phyloP scores from a whole-genome alignment of 2,888 invertebrate genomes.

The Drosophila birchii region DNA sequence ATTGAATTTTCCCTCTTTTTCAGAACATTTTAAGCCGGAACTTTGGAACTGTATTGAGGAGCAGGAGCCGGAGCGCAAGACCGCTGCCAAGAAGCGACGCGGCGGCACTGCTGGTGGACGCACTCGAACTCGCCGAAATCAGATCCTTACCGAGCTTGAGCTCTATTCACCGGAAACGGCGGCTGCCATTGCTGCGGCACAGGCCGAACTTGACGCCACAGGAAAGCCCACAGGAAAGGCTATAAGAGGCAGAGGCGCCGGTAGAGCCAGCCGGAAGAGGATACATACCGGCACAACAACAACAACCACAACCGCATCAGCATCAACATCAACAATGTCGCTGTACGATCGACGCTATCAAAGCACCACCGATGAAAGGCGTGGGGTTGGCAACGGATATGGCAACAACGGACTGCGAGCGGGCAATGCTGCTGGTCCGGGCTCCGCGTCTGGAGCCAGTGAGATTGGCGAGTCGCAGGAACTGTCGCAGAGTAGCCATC shows the following conservation, averaged over 20 bases:
- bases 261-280: constrained; percentile 55
- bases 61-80: constrained; percentile 52
- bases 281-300: constrained; percentile 28
- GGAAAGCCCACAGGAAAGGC: constrained; percentile 42
- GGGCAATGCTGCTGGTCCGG: constrained; percentile 32
- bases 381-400: constrained; percentile 81
- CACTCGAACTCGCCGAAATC: constrained; percentile 52
- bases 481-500: constrained; percentile 57
- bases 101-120: constrained; percentile 38
- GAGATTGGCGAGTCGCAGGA: constrained; percentile 66
- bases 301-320: neutral
- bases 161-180: constrained; percentile 60
- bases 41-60: constrained; percentile 65
- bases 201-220: constrained; percentile 59
- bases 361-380: constrained; percentile 73
- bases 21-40: constrained; percentile 55
- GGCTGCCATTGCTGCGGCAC: constrained; percentile 62
- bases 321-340: constrained; percentile 70
- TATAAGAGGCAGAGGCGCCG: neutral
- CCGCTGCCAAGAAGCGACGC: constrained; percentile 60
- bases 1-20: neutral
- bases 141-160: constrained; percentile 53
- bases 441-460: constrained; percentile 42
- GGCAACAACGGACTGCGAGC: constrained; percentile 62
- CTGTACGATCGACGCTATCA: constrained; percentile 83